Evolutionary conservation across 2,797 vertebrate species (phyloP), one percentile per base, ranked within the genome.

Genomic region (Melanotaenia maccullochi): DNA sequence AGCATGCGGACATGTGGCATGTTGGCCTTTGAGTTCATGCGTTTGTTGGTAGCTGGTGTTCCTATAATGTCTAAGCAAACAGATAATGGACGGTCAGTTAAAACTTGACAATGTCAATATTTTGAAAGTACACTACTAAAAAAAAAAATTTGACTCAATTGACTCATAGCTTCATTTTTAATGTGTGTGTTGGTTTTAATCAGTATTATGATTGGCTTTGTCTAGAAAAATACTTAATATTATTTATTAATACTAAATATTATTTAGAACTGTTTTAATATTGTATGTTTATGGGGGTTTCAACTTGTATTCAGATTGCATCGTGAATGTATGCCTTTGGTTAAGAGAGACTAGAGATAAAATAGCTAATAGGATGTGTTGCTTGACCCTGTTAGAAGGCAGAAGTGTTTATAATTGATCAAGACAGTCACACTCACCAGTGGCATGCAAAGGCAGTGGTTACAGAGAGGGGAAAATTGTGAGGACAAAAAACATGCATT

Each of bases 21-120:
- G 68, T 60, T 75, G 76, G 78, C 73, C 78, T 85, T 78, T 82
- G 55, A 58, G 61, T 64, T 52, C 54, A 56, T 66, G 55, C 64
- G 55, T 64, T 42, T 58, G 63, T 52, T 44, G 24, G 62, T 57
- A 12, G 61, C 62, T 71, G 47, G 24, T 32, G 20, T 77, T 61
- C 2, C 7, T 40, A 14, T 28, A 51, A 55, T 33, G 38, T 36
- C 38, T 42, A 49, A 65, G 35, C 55, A 67, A 60, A 33, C 20
- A 58, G n/a, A 58, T 28, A 38, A n/a, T 36, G 13, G 55, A 67
- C 24, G 18, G 12, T 30, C 22, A 44, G 35, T 51, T 59, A 32
- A 32, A 33, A 75, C 40, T 51, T 56, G 0, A 49, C 47, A 9
- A 24, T 59, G n/a, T 36, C 33, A 20, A 22, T 12, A 35, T 36